Evolutionary conservation across 2,888 invertebrate genomes (phyloP).

Genomic region (Trichopria drosophilae): DNA sequence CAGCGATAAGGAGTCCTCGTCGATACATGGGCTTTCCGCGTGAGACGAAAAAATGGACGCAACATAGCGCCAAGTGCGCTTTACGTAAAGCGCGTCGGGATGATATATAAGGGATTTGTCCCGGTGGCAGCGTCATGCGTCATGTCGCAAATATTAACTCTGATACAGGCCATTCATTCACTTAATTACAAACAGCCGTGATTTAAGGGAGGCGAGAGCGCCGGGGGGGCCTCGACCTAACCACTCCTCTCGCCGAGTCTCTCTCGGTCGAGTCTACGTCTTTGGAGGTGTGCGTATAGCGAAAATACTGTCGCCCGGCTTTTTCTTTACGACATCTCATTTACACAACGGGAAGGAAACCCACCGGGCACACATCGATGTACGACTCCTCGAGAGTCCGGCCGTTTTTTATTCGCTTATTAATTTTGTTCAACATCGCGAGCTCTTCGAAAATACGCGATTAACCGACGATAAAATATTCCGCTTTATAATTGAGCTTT

Average conservation of each 20-base stretch:
- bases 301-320: conserved; percentile 40
- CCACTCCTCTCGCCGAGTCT: conserved; percentile 28
- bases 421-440: too few species aligned
- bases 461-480: too few species aligned
- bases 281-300: conserved; percentile 46
- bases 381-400: too few species aligned
- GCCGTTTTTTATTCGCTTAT: too few species aligned
- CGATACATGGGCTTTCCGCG: conserved; percentile 27
- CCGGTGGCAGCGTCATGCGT: conserved; percentile 56
- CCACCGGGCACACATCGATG: too few species aligned
- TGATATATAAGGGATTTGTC: conserved; percentile 60
- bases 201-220: conserved; percentile 55
- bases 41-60: too few species aligned
- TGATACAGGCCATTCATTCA: conserved; percentile 59
- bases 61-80: too few species aligned
- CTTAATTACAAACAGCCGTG: conserved; percentile 59
- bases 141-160: conserved; percentile 59
- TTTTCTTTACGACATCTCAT: conserved; percentile 54
- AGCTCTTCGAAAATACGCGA: too few species aligned
- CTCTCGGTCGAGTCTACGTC: conserved; percentile 33
- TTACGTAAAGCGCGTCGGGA: conserved; percentile 45
- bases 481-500: too few species aligned
- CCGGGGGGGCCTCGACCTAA: conserved; percentile 52
- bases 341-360: conserved; percentile 49
- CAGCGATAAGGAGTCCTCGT: conserved; percentile 32